Percentiles rank a stretch among this genome's conserved stretches.
phyloP scores from a whole-genome alignment of 2,113 vertebrate species.

The Grammomys surdaster region DNA sequence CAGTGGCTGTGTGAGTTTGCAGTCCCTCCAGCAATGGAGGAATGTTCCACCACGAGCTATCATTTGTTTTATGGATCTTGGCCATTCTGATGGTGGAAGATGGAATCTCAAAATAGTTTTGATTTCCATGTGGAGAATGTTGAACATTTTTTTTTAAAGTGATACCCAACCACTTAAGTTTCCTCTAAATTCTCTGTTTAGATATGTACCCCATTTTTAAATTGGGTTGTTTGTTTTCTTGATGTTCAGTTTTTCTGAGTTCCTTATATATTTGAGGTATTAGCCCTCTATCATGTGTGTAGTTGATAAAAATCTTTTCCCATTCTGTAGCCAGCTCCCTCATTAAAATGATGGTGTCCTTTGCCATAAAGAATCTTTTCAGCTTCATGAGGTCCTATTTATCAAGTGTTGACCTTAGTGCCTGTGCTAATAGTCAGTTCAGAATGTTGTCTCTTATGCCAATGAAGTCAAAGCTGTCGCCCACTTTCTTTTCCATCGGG shows the following conservation, averaged over 20 bases:
- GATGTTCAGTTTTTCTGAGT: not conserved
- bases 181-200: not conserved
- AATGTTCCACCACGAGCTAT: not conserved
- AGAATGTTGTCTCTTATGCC: not conserved
- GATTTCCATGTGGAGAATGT: not conserved
- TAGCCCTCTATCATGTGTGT: not conserved
- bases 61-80: not conserved
- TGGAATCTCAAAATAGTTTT: not conserved
- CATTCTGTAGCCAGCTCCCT: not conserved
- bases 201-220: not conserved
- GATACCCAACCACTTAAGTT: not conserved
- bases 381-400: not conserved
- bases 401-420: not conserved
- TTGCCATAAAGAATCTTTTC: not conserved
- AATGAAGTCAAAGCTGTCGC: not conserved
- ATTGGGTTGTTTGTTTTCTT: not conserved
- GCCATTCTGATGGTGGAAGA: not conserved
- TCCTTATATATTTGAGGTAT: not conserved
- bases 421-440: not conserved
- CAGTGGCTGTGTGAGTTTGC: not conserved
- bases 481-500: not conserved
- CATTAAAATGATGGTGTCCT: not conserved
- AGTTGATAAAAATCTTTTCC: not conserved
- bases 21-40: not conserved
- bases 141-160: not conserved